These are phyloP conservation scores for Zaprionus camerounensis DNA, from an alignment of 1,140 invertebrate genomes.

Conservation along the genomic window DNA sequence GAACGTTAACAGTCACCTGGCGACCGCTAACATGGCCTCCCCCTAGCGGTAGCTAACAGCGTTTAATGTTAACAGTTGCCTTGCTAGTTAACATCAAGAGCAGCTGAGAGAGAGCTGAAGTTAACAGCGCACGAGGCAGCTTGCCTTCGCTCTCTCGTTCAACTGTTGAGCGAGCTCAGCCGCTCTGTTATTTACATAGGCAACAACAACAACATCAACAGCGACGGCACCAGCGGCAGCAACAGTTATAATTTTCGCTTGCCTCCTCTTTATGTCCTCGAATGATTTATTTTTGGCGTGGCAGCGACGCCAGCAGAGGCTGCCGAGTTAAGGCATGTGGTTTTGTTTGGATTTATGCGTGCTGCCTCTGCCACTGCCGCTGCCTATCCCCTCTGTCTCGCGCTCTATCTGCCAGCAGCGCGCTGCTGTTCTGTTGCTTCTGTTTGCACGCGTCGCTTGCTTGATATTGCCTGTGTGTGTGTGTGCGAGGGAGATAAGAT, in stretches of 20 bases:
- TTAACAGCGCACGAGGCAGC: constrained; percentile 19
- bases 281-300: constrained; percentile 78
- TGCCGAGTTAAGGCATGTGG: constrained; percentile 68
- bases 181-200: constrained; percentile 72
- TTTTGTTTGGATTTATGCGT: constrained; percentile 79
- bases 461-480: constrained; percentile 50
- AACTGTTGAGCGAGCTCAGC: constrained; percentile 48
- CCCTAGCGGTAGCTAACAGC: no score
- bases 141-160: constrained; percentile 17
- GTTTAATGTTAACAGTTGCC: neutral
- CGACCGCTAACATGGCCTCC: no score
- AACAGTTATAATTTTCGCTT: constrained; percentile 82
- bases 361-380: constrained; percentile 16
- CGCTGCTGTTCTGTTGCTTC: constrained; percentile 1
- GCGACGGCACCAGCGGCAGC: constrained; percentile 53
- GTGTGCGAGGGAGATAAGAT: constrained; percentile 65
- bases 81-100: constrained; percentile 43
- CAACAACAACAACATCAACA: constrained; percentile 62
- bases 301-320: constrained; percentile 40
- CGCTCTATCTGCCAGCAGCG: neutral
- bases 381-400: neutral
- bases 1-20: no score
- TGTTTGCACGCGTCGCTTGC: constrained; percentile 70
- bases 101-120: constrained; percentile 18
- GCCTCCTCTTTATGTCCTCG: constrained; percentile 78